These are phyloP conservation scores for Thymelicus acteon DNA, from an alignment of 2,888 invertebrate species.

Conservation along the genomic window DNA sequence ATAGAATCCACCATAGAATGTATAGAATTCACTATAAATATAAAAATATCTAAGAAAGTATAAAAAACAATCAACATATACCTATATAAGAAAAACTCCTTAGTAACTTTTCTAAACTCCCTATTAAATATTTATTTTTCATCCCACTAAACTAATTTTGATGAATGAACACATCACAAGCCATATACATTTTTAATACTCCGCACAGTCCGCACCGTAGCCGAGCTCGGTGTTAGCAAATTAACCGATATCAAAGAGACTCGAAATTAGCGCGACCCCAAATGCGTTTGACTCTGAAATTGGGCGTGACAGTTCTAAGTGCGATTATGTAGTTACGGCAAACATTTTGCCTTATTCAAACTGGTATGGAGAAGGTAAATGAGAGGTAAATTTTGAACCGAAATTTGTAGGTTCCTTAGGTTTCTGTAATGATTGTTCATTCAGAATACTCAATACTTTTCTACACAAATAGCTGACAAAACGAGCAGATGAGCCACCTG, in stretches of 20 bases:
- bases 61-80: too few relatives aligned
- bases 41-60: too few relatives aligned
- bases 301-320: neutral
- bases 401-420: too few relatives aligned
- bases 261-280: conserved; percentile 7
- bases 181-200: conserved; percentile 11
- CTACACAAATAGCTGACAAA: too few relatives aligned
- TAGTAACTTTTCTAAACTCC: neutral
- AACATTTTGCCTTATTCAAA: neutral
- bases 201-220: neutral
- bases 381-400: too few relatives aligned
- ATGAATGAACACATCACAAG: neutral
- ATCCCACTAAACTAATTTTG: neutral
- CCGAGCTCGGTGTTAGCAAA: conserved; percentile 3
- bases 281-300: conserved; percentile 6
- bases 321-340: neutral
- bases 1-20: too few relatives aligned
- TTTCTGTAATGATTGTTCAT: too few relatives aligned
- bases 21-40: too few relatives aligned
- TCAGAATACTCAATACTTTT: too few relatives aligned
- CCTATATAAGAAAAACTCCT: too few relatives aligned
- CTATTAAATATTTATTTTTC: neutral
- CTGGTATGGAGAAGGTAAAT: too few relatives aligned
- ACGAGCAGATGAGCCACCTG: too few relatives aligned
- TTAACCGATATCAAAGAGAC: conserved; percentile 21